Percentiles rank a stretch among this genome's conserved stretches.
These are phyloP conservation scores for Bombus cullumanus DNA, from an alignment of 1,140 invertebrate genomes.

Conservation along the genomic window DNA sequence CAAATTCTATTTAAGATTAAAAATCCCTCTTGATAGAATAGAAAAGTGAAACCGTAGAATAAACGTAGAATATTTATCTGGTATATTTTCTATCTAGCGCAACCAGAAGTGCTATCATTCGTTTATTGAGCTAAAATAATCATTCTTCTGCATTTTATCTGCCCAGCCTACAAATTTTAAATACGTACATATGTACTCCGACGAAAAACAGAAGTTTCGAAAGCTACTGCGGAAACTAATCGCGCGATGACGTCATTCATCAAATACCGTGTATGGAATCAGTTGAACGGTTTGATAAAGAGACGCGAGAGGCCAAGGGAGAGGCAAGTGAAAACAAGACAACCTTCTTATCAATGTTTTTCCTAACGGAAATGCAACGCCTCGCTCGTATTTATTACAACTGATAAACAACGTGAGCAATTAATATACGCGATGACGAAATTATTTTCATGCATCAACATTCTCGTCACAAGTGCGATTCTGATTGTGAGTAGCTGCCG, in stretches of 20 bases:
- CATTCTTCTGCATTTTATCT: not conserved
- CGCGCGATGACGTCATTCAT: not conserved
- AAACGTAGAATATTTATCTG: too few relatives aligned
- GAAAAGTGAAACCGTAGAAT: too few relatives aligned
- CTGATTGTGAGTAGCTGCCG: too few relatives aligned
- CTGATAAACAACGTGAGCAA: constrained; percentile 48
- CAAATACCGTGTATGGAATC: constrained; percentile 17
- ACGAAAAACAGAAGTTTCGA: not conserved
- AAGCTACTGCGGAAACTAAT: not conserved
- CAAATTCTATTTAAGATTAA: too few relatives aligned
- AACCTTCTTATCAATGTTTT: constrained; percentile 58
- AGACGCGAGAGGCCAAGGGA: constrained; percentile 2
- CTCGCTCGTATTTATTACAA: not conserved
- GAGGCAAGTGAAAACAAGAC: not conserved
- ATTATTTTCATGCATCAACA: constrained; percentile 25
- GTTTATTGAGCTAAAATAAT: too few relatives aligned
- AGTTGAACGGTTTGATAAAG: constrained; percentile 7
- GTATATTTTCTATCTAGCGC: too few relatives aligned
- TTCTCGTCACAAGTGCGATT: constrained; percentile 6
- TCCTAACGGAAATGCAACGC: constrained; percentile 37
- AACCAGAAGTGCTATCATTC: too few relatives aligned
- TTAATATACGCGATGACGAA: constrained; percentile 42
- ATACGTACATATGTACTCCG: not conserved
- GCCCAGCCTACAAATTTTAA: not conserved
- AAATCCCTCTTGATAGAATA: too few relatives aligned